phyloP scores from a whole-genome alignment of 2,797 vertebrate species.

The Intellagama lesueurii region DNA sequence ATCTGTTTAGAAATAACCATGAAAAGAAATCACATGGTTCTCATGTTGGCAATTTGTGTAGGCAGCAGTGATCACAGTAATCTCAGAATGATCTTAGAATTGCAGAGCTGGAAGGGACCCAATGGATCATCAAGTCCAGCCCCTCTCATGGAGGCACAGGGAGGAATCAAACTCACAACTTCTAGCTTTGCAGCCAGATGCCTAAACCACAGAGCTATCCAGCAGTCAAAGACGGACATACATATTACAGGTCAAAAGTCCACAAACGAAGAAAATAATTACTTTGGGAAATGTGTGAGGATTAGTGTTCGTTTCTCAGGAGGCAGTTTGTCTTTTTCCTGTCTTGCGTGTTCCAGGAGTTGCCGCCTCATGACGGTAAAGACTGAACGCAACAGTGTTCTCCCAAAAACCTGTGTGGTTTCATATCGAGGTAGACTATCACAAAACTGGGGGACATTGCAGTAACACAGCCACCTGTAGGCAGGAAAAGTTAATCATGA shows the following conservation, averaged over 20 bases:
- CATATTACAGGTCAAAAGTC: not conserved
- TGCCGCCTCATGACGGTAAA: constrained; percentile 98
- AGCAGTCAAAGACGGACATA: not conserved
- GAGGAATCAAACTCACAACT: not conserved
- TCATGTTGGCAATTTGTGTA: not conserved
- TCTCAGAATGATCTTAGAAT: too few species aligned
- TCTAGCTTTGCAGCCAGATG: not conserved
- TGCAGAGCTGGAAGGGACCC: too few species aligned
- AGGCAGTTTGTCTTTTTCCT: constrained; percentile 97
- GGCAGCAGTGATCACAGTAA: not conserved
- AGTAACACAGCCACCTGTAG: constrained; percentile 96
- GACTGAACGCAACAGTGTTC: constrained; percentile 92
- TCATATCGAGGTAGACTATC: constrained; percentile 96
- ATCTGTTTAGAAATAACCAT: not conserved
- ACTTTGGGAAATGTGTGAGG: constrained; percentile 99
- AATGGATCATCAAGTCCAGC: too few species aligned
- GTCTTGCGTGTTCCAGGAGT: constrained; percentile 94
- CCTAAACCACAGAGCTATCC: not conserved
- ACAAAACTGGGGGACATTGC: constrained; percentile 98
- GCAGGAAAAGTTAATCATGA: constrained; percentile 15
- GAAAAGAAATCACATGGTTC: not conserved
- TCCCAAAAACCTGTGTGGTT: constrained; percentile 96
- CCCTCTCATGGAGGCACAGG: too few species aligned
- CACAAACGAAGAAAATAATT: constrained; percentile 54
- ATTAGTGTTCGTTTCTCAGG: constrained; percentile 97